These are phyloP conservation scores for Sphaeramia orbicularis DNA, from an alignment of 2,797 vertebrate genomes.

Conservation along the genomic window DNA sequence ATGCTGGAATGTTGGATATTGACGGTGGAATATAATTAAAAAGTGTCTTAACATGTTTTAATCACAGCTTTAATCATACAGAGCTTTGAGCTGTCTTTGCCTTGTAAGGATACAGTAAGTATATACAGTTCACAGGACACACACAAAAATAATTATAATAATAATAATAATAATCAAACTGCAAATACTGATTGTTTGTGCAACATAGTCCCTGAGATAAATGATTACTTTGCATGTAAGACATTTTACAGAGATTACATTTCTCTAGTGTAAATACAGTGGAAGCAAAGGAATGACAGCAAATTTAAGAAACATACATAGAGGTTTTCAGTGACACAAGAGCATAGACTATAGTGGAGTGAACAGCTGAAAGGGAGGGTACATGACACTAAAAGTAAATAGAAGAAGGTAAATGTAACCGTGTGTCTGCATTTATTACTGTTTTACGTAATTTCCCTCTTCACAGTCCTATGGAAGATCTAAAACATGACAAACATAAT, in stretches of 20 bases:
- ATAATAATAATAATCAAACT: constrained; percentile 10
- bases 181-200: constrained; percentile 46
- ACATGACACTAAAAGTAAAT: neutral
- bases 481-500: constrained; percentile 13
- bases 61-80: constrained; percentile 21
- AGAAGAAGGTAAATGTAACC: neutral
- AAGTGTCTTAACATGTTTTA: constrained; percentile 30
- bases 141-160: constrained; percentile 9
- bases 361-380: neutral
- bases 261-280: constrained; percentile 36
- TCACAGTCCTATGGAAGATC: constrained; percentile 17
- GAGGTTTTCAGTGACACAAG: neutral
- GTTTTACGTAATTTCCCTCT: neutral
- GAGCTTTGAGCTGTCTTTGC: constrained; percentile 11
- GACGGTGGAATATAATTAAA: neutral
- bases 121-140: constrained; percentile 25
- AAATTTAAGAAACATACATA: constrained; percentile 15
- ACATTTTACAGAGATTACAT: constrained; percentile 24
- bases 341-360: neutral
- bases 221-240: constrained; percentile 5
- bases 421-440: neutral
- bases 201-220: constrained; percentile 72
- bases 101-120: constrained; percentile 20
- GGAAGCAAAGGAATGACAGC: constrained; percentile 10
- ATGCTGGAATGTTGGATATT: too few species aligned